Base-by-base conservation (phyloP, 2,113 vertebrate genomes). In the Phodopus roborovskii region DNA sequence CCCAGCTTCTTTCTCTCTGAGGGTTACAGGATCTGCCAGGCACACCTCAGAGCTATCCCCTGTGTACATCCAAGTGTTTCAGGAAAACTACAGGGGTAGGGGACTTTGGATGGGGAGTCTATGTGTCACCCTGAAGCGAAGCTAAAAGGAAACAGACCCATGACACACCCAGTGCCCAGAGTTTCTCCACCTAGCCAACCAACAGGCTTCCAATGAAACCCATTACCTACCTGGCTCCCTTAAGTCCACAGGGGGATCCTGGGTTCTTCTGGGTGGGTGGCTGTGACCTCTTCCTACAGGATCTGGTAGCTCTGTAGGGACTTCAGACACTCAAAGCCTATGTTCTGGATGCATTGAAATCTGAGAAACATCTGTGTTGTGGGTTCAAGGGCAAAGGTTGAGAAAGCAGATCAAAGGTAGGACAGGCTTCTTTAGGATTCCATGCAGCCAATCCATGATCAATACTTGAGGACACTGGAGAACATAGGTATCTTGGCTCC, bases 111-210 rank as follows among this genome's bases (percentile, higher is more conserved):
- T 10, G 26, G 28, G 33, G 36, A 26, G 42, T 30, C 15, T 78
- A 5, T 19, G 3, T 42, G 11, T 45, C 11, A 22, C 48, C 48
- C 28, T 93, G 73, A 86, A 75, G n/a, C 12, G 28, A 39, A 19
- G 24, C 42, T 77, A 11, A 7, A 36, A 5, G 12, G 30, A 73
- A 30, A 36, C 12, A 17, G 8, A 4, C 28, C n/a, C 13, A 26
- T 3, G 6, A 30, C 36, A 26, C 17, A 39, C 9, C 17, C 53
- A n/a, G 1, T 1, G 1, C 39, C 39, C 33, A 26, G 20, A 17
- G 33, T 50, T 6, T 7, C 68, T 64, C 73, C 60, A 22, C 45
- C 20, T 56, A 84, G 70, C 53, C 12, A 56, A 56, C 12, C 12
- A 56, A 56, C 12, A 12, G 53, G 53, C 53, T 56, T 13, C 45